Conservation (phyloP, 2,888 invertebrate genomes). For the Calliphora vomitoria region DNA sequence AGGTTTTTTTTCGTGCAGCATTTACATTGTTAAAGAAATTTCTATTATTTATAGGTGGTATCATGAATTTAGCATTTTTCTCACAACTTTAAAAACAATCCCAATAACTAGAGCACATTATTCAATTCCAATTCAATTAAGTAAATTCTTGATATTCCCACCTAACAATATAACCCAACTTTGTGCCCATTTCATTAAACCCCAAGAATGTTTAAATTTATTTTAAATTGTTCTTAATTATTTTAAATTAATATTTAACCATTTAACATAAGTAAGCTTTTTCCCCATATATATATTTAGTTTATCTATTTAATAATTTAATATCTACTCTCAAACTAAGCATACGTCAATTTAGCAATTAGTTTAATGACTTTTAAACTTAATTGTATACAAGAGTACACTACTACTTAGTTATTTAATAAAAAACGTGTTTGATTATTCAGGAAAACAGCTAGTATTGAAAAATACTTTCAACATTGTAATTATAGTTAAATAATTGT, state of each 20-base stretch:
- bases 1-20: not conserved
- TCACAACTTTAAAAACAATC: too few species aligned
- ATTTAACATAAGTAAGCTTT: not conserved
- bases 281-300: not conserved
- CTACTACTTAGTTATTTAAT: not conserved
- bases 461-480: not conserved
- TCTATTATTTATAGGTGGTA: not conserved
- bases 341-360: not conserved
- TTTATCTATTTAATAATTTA: not conserved
- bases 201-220: too few species aligned
- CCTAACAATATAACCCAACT: too few species aligned
- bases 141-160: too few species aligned
- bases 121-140: too few species aligned
- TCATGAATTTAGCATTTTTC: too few species aligned
- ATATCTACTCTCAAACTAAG: not conserved
- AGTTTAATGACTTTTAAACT: not conserved
- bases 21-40: not conserved
- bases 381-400: not conserved
- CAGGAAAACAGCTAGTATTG: not conserved
- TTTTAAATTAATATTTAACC: not conserved
- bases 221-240: too few species aligned
- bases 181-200: too few species aligned
- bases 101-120: too few species aligned
- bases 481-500: not conserved
- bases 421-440: not conserved